These are phyloP conservation scores for Idaea dimidiata DNA, from an alignment of 2,888 invertebrate species.

Conservation along the genomic window DNA sequence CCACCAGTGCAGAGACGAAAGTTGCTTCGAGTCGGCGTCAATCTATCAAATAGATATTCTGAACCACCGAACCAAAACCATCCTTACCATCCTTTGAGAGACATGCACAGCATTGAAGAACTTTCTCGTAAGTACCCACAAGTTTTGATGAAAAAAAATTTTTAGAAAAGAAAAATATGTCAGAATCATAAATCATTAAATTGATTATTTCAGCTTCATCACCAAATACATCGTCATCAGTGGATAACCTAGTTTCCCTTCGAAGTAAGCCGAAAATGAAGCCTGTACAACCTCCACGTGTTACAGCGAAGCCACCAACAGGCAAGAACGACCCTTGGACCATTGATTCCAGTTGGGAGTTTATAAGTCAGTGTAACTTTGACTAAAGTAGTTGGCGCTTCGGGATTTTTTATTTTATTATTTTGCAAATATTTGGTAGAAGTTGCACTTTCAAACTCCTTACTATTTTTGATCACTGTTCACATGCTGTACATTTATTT, in stretches of 20 bases:
- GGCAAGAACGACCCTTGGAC: slow-evolving; percentile 87
- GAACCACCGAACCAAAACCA: slow-evolving; percentile 80
- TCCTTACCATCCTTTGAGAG: slow-evolving; percentile 73
- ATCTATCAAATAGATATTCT: slow-evolving; percentile 81
- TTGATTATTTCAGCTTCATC: slow-evolving; percentile 63
- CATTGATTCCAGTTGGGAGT: slow-evolving; percentile 95
- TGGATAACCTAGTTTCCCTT: slow-evolving; percentile 83
- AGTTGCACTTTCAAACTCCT: slow-evolving; percentile 35
- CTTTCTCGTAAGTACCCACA: slow-evolving; percentile 64
- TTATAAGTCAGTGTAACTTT: slow-evolving; percentile 84
- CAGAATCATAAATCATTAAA: background rate
- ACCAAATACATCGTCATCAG: slow-evolving; percentile 83
- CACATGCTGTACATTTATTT: slow-evolving; percentile 11
- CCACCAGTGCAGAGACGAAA: slow-evolving; percentile 71
- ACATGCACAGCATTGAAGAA: slow-evolving; percentile 79
- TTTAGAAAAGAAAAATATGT: no score
- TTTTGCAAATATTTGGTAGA: slow-evolving; percentile 26
- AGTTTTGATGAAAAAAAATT: no score
- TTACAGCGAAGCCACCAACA: slow-evolving; percentile 68
- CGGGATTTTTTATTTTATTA: slow-evolving; percentile 24
- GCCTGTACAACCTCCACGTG: slow-evolving; percentile 86
- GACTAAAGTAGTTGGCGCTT: slow-evolving; percentile 36
- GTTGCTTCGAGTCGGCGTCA: slow-evolving; percentile 62
- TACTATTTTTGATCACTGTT: slow-evolving; percentile 4
- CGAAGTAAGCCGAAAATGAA: slow-evolving; percentile 83